Evolutionary conservation across 2,888 invertebrate species (phyloP), one percentile per base, ranked within the genome.

Genomic region (Folsomia manolachei): DNA sequence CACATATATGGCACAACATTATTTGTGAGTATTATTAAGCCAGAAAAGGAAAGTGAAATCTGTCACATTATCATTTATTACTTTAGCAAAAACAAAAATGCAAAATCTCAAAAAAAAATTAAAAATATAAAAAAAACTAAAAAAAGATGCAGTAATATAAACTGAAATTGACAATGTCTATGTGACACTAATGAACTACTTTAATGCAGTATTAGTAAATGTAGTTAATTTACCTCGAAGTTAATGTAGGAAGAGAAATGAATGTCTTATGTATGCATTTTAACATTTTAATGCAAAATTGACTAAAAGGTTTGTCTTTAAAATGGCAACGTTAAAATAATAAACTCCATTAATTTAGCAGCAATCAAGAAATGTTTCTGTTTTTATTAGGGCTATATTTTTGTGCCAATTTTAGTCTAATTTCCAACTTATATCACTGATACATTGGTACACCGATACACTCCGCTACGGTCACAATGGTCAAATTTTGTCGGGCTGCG

Each of bases 361-460:
- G 14, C 14, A 39, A 39, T 39, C 39, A n/a, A n/a, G n/a, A n/a
- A n/a, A n/a, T n/a, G n/a, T n/a, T n/a, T n/a, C n/a, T n/a, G n/a
- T n/a, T n/a, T n/a, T n/a, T n/a, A n/a, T n/a, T n/a, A n/a, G n/a
- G n/a, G n/a, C n/a, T n/a, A n/a, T n/a, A n/a, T n/a, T n/a, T n/a
- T n/a, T n/a, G n/a, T n/a, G n/a, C n/a, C n/a, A n/a, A n/a, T n/a
- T n/a, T n/a, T n/a, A n/a, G n/a, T n/a, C n/a, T n/a, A n/a, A n/a
- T n/a, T n/a, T n/a, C n/a, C n/a, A n/a, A n/a, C n/a, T 74, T 14
- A 39, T 39, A 69, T 74, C n/a, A 19, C n/a, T 56, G 56, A 27
- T 27, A 64, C 64, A 64, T 64, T 2, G 27, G 27, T 2, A 39
- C 61, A 11, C 73, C 76, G 27, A 77, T 70, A 52, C 77, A 77